Conservation (phyloP, 2,113 vertebrate species). For the Etia nguti region DNA sequence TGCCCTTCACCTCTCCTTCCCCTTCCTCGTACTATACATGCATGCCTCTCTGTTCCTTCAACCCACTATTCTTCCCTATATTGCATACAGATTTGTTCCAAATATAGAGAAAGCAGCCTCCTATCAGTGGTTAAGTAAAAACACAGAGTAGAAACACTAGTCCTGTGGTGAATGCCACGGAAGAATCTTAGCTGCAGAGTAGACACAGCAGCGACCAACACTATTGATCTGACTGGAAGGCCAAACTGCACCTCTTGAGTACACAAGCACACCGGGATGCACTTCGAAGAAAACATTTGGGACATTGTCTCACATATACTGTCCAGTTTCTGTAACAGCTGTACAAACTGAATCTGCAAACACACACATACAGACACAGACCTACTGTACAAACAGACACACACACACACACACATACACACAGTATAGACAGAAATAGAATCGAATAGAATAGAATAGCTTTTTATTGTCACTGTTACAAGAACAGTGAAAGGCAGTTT, state of each 20-base stretch:
- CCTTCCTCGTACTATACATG: not conserved
- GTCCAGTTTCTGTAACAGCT: not conserved
- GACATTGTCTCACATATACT: not conserved
- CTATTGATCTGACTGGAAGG: not conserved
- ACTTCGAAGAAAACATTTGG: not conserved
- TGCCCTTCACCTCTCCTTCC: not conserved
- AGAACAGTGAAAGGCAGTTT: too few species aligned
- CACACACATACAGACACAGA: not conserved
- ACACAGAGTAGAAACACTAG: not conserved
- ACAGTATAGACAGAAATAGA: not conserved
- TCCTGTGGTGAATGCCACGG: not conserved
- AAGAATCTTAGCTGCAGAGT: not conserved
- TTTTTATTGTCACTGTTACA: too few species aligned
- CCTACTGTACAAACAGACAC: not conserved
- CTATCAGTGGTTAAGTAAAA: slow-evolving; percentile 39
- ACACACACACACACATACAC: not conserved
- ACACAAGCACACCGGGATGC: not conserved
- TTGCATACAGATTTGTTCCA: slow-evolving; percentile 22
- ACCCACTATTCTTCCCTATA: not conserved
- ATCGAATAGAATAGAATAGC: too few species aligned
- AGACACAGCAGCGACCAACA: not conserved
- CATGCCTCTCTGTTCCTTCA: not conserved
- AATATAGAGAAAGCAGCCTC: slow-evolving; percentile 51
- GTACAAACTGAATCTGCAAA: not conserved
- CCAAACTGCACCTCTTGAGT: not conserved